These are phyloP conservation scores for Drosophila pseudotakahashii DNA, from an alignment of 2,888 invertebrate genomes.

Conservation along the genomic window DNA sequence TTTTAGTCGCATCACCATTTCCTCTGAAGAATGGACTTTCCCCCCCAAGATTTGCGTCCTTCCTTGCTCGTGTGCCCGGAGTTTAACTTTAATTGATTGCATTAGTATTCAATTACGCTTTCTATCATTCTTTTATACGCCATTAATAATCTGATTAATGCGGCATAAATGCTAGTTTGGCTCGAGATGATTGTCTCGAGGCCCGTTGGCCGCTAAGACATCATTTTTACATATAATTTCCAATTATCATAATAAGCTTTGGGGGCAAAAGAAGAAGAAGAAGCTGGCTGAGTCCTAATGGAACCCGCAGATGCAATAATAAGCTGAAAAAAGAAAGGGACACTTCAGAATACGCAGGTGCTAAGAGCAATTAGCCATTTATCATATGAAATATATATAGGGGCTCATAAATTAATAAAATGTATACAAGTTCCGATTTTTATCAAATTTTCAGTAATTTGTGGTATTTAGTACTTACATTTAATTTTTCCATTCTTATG, in stretches of 20 bases:
- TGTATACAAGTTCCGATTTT: too few species aligned
- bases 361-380: background rate
- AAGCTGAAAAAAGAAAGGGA: constrained; percentile 1
- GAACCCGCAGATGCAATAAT: constrained; percentile 5
- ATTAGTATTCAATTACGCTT: constrained; percentile 61
- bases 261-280: background rate
- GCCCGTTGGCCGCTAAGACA: constrained; percentile 29
- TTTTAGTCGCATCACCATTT: constrained; percentile 12
- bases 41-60: constrained; percentile 2
- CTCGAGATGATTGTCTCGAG: constrained; percentile 32
- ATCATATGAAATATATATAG: background rate
- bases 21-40: background rate
- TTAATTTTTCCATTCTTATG: too few species aligned
- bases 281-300: constrained; percentile 13
- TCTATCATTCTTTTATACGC: constrained; percentile 20
- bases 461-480: too few species aligned
- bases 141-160: constrained; percentile 60
- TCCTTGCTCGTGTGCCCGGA: constrained; percentile 49
- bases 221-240: constrained; percentile 50
- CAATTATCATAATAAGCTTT: constrained; percentile 56
- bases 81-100: constrained; percentile 68
- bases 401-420: too few species aligned
- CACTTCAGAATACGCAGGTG: constrained; percentile 8
- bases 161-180: constrained; percentile 31
- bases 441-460: too few species aligned